Evolutionary conservation across 2,888 invertebrate genomes (phyloP).

Genomic region (Conomelus anceps): DNA sequence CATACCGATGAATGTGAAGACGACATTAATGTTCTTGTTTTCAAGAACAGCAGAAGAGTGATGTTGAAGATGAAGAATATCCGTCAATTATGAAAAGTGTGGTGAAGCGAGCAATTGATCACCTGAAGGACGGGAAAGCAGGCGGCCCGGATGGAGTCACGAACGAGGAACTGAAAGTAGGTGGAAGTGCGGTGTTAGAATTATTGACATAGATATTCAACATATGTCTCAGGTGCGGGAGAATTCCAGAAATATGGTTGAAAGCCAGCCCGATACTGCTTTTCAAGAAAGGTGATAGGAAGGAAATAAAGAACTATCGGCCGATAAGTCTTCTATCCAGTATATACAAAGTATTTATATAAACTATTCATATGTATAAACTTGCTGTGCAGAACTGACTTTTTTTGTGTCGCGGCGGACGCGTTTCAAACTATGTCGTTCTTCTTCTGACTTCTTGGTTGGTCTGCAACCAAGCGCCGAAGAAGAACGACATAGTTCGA

Average conservation of each 20-base stretch:
- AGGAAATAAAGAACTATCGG: conserved; percentile 4
- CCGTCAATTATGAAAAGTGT: background rate
- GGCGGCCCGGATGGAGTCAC: background rate
- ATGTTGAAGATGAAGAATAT: background rate
- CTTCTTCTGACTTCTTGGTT: too few species aligned
- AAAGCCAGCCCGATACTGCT: background rate
- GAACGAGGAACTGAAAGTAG: background rate
- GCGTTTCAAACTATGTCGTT: too few species aligned
- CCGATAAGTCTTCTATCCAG: conserved; percentile 1
- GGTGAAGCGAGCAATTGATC: background rate
- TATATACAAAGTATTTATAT: background rate
- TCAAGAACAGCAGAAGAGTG: background rate
- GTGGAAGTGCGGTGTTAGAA: background rate
- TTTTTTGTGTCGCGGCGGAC: too few species aligned
- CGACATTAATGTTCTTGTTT: background rate
- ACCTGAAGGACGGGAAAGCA: background rate
- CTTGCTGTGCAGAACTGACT: too few species aligned
- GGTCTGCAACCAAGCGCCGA: too few species aligned
- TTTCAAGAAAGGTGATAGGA: conserved; percentile 2
- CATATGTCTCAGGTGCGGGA: background rate
- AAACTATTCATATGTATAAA: too few species aligned
- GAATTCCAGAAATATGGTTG: background rate
- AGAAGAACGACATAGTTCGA: too few species aligned
- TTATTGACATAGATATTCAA: background rate
- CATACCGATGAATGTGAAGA: background rate